Base-by-base conservation (phyloP, 2,113 vertebrate genomes). In the Elephas maximus region DNA sequence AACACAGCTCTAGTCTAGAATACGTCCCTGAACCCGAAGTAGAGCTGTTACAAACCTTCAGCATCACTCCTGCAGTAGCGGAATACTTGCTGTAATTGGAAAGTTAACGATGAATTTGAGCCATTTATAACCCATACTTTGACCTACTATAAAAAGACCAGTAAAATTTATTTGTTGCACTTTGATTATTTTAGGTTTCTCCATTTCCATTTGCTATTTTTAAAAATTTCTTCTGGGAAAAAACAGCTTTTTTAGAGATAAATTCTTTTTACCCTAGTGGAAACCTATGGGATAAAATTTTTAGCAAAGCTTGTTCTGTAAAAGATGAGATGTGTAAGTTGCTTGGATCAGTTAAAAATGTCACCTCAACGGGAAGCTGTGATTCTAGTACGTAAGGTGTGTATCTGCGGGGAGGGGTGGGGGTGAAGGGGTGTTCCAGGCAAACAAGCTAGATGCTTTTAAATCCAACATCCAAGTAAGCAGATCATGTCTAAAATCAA, bases 21-120 rank as follows among this genome's bases (percentile, higher is more conserved):
- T 28, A 81, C 15, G 79, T 86, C 44, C 9, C 84, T 88, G 65
- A 94, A 86, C 41, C 69, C 65, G 82, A 97, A 94, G 57, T 57
- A 85, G 30, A 91, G 86, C 20, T 91, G 82, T 37, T 90, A 45
- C 76, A 87, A 90, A 82, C 57, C 86, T 45, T 51, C 30, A 81
- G 48, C 45, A 84, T 88, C 44, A 92, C 90, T 85, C 71, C 78
- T 84, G 79, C 63, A 62, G 73, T 14, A 77, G 44, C 63, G 69
- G 78, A 91, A 94, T 33, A 73, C 17, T 23, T 79, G 73, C 65
- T 92, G 78, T 95, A 96, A 96, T 92, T 92, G 96, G 85, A 93
- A 94, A 60, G 90, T 85, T 69, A 88, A 81, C 82, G 57, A 74
- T 79, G 95, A 88, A 73, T 21, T 9, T 33, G 33, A 94, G 63